Evolutionary conservation across 2,888 invertebrate species (phyloP), one percentile per base, ranked within the genome.

Genomic region (Amiota communis): DNA sequence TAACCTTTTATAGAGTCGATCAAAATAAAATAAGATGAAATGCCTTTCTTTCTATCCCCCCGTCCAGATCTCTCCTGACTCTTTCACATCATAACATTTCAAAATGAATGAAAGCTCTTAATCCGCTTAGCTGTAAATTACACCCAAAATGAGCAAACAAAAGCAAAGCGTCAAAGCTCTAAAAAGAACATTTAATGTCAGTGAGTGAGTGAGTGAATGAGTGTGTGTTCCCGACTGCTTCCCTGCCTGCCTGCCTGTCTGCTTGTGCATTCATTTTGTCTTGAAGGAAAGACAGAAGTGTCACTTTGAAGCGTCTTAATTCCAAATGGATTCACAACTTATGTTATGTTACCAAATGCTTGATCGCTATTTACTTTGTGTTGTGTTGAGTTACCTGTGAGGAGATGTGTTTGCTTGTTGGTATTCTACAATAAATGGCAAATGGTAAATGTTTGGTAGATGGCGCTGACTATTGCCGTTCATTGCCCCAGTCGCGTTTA

Each of bases 1-100:
- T n/a, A 78, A 78, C 78, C 76, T 79, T 78, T 75, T 79, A 75
- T 79, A 79, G 76, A 79, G 8, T 53, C n/a, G n/a, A 13, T 65
- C 48, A 65, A 48, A 8, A n/a, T 53, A 15, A 48, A 17, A 65
- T n/a, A 65, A 65, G n/a, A 61, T 20, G n/a, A 61, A 48, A 13
- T 10, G 11, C 36, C 36, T 36, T 36, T 36, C 36, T 36, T 36
- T 36, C 36, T 6, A 36, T 4, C 36, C 6, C 36, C 0, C 36
- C 8, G 36, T 36, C 36, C 36, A 36, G 36, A 36, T 6, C 36
- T 36, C 36, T 36, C 36, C 36, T 36, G 4, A 2, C 23, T 23
- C 23, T 23, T 23, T 36, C 36, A 36, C 36, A 36, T 6, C 36
- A 36, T 6, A 36, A 36, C 36, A 36, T 36, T 36, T 36, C 36